Evolutionary conservation across 2,797 vertebrate species (phyloP), one percentile per base, ranked within the genome.

Genomic region (Sciaenops ocellatus): DNA sequence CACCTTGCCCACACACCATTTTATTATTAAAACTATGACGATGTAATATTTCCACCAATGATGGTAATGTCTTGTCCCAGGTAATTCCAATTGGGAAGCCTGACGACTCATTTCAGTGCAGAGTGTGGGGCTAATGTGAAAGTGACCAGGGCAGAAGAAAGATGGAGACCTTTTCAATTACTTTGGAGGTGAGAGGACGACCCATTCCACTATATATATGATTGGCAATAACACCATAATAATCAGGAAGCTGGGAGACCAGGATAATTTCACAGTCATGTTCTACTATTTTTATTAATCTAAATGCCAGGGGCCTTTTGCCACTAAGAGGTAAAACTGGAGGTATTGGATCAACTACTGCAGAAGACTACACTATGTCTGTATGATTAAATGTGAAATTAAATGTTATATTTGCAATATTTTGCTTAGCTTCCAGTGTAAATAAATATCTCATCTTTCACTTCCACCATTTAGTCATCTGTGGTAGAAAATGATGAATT

Each of bases 121-220:
- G 73, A 85, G 68, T 60, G 67, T 63, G 51, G 67, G 50, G 83
- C 80, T 92, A 93, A 93, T 93, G 84, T 71, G 74, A 91, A 90
- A 90, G 77, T 90, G 89, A 89, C 90, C 86, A 74, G 59, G 65
- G 69, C 79, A 87, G 78, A 69, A 69, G 80, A 78, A 76, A 86
- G 87, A 92, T 75, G 76, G 70, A 87, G 77, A 86, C 81, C 86
- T 88, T 88, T 90, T 88, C 85, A 92, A 91, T 93, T 92, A 90
- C 85, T 86, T 63, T 76, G 68, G 82, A 79, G 81, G 84, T 87
- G 63, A 90, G 60, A 86, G 85, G 82, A 88, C 48, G 34, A 69
- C 46, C 72, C 52, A 78, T 88, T 83, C 76, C 26, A 73, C 75
- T 71, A 61, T 66, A 64, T 67, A 76, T 78, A 66, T 78, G 69